Evolutionary conservation across 2,113 vertebrate species (phyloP).

Genomic region (Hydrolagus affinis): DNA sequence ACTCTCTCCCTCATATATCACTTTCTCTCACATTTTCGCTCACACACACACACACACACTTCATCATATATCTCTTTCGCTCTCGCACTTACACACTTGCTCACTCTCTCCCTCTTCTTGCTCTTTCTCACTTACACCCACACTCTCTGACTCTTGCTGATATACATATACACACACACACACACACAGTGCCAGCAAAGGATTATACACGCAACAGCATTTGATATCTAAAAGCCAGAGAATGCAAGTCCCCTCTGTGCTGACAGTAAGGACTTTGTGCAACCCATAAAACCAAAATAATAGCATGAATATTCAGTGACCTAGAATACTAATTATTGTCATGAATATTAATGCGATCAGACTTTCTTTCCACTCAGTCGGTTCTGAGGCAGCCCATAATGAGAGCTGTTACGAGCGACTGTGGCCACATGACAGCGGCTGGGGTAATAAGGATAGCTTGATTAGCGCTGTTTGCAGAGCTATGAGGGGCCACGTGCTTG

Average conservation of each 20-base stretch:
- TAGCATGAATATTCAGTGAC: slow-evolving; percentile 99
- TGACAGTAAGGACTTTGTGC: slow-evolving; percentile 39
- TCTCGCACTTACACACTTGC: too few species aligned
- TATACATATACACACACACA: too few species aligned
- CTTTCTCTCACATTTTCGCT: too few species aligned
- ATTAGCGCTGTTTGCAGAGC: slow-evolving; percentile 57
- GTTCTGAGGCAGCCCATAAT: slow-evolving; percentile 85
- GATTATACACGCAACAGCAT: not conserved
- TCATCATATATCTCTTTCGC: too few species aligned
- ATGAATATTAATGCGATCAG: slow-evolving; percentile 98
- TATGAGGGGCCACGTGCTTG: slow-evolving; percentile 66
- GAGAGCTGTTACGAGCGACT: slow-evolving; percentile 74
- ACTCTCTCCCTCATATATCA: too few species aligned
- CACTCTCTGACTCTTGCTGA: too few species aligned
- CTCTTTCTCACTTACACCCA: too few species aligned
- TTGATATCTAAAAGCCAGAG: not conserved
- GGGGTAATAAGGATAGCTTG: slow-evolving; percentile 78
- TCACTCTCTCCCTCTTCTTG: too few species aligned
- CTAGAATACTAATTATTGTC: slow-evolving; percentile 98
- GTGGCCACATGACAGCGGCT: slow-evolving; percentile 66
- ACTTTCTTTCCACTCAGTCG: slow-evolving; percentile 74
- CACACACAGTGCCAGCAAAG: not conserved
- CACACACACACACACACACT: too few species aligned
- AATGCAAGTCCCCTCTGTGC: slow-evolving; percentile 24
- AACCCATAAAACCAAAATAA: slow-evolving; percentile 88